Base-by-base conservation (phyloP, 2,888 invertebrate genomes). In the Platynereis dumerilii region DNA sequence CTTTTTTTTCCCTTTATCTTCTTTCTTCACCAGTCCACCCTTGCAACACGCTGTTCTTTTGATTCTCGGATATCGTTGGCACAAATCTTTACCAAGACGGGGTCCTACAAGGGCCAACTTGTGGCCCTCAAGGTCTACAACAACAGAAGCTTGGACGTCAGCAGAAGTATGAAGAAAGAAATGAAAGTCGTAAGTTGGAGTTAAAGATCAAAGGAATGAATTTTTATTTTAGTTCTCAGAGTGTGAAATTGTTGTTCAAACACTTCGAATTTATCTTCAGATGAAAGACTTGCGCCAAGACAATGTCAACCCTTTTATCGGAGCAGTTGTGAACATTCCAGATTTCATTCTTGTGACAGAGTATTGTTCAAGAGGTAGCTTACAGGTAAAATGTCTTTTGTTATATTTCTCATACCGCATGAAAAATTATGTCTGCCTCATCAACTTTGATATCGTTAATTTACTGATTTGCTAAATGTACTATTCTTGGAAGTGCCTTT, bases 351-450 rank as follows among this genome's bases (percentile, higher is more conserved):
- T 98, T 84, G 91, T 97, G 86, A 95, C 96, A 70, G 97, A 98
- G 87, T 98, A 97, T 87, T 98, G 97, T 87, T 92, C 94, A 86
- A 96, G 97, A 88, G 97, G 97, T 84, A 96, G 96, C 87, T 90
- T 98, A 83, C 94, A 96, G 88, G 93, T 93, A 85, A 89, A n/a
- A 12, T 57, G 12, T 42, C 12, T 20, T 17, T 17, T 17, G n/a
- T n/a, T n/a, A n/a, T n/a, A n/a, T n/a, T n/a, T n/a, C n/a, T n/a
- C n/a, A n/a, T n/a, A 42, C 44, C 44, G 44, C n/a, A n/a, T n/a
- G n/a, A n/a, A n/a, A n/a, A n/a, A n/a, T n/a, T n/a, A n/a, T n/a
- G n/a, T n/a, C n/a, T n/a, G n/a, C n/a, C n/a, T n/a, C n/a, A n/a
- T n/a, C n/a, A n/a, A n/a, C n/a, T n/a, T n/a, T n/a, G n/a, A n/a